These are phyloP conservation scores for Drosophila fulvimacula DNA, from an alignment of 2,888 invertebrate species.

Conservation along the genomic window DNA sequence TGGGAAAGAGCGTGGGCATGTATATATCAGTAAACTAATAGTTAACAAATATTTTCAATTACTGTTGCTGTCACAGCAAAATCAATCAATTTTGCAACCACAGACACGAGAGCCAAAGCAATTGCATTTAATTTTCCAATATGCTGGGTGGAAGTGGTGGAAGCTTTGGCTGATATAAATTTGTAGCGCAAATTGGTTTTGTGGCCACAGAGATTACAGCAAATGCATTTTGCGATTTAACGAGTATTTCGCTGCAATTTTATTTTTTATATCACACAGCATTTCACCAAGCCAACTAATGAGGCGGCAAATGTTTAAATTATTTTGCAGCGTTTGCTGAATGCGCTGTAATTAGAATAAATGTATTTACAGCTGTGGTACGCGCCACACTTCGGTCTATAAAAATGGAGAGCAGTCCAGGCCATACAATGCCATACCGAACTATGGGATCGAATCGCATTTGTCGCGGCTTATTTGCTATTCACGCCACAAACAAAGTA, in stretches of 20 bases:
- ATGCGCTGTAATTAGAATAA: conserved; percentile 62
- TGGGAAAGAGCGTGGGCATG: background rate
- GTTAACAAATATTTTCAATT: conserved; percentile 78
- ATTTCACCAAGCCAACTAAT: conserved; percentile 61
- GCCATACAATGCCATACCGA: conserved; percentile 18
- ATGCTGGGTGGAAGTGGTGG: conserved; percentile 16
- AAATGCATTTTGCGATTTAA: conserved; percentile 64
- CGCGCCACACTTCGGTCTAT: conserved; percentile 6
- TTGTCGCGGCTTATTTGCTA: conserved; percentile 73
- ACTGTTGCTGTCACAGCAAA: conserved; percentile 79
- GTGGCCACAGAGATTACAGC: conserved; percentile 77
- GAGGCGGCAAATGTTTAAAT: conserved; percentile 62
- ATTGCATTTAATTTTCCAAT: conserved; percentile 72
- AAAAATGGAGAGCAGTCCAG: background rate
- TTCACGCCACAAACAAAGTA: conserved; percentile 80
- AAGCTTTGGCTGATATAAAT: conserved; percentile 50
- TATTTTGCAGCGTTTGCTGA: conserved; percentile 66
- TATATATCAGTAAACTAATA: conserved; percentile 64
- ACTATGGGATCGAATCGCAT: conserved; percentile 50
- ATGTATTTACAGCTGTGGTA: conserved; percentile 24
- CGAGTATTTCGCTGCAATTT: conserved; percentile 44
- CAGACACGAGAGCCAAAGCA: conserved; percentile 55
- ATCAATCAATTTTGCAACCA: conserved; percentile 72
- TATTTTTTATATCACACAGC: conserved; percentile 9
- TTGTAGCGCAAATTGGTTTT: conserved; percentile 74